A percentile compares a stretch with the other conserved stretches of the same genome.
phyloP scores from a whole-genome alignment of 2,113 vertebrate species.

The Sapayoa aenigma region DNA sequence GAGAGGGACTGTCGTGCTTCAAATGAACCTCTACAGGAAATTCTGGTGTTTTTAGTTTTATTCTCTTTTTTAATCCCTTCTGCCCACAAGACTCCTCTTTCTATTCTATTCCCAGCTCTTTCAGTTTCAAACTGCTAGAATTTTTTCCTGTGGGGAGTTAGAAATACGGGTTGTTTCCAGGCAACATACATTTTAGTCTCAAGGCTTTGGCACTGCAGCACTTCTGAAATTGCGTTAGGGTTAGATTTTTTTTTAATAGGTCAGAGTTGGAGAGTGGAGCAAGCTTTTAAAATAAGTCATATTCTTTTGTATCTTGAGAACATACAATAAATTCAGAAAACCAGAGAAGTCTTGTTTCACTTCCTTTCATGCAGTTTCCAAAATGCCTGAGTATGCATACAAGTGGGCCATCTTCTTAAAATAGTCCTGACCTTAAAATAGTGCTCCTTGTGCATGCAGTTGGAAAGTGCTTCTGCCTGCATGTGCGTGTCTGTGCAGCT shows the following conservation, averaged over 20 bases:
- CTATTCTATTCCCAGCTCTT: background rate
- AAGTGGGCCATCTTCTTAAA: background rate
- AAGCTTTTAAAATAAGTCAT: background rate
- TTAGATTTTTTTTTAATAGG: background rate
- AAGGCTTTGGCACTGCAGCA: background rate
- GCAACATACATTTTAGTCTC: background rate
- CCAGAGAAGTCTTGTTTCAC: background rate
- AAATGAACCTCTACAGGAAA: background rate
- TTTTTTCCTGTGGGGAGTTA: background rate
- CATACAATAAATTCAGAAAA: background rate
- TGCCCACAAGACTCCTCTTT: background rate
- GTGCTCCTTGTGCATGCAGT: background rate
- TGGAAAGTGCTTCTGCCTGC: background rate
- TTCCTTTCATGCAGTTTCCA: background rate
- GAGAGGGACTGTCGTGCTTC: background rate
- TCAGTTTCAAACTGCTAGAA: background rate
- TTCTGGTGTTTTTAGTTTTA: background rate
- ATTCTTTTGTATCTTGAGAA: background rate
- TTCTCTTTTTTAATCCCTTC: background rate
- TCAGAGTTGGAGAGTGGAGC: background rate
- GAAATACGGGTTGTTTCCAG: background rate
- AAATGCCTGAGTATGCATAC: background rate
- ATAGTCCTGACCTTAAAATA: background rate
- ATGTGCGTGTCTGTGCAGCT: rapidly evolving
- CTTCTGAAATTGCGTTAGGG: background rate